These are phyloP conservation scores for Drosophila carrolli DNA, from an alignment of 1,140 invertebrate genomes.

Conservation along the genomic window DNA sequence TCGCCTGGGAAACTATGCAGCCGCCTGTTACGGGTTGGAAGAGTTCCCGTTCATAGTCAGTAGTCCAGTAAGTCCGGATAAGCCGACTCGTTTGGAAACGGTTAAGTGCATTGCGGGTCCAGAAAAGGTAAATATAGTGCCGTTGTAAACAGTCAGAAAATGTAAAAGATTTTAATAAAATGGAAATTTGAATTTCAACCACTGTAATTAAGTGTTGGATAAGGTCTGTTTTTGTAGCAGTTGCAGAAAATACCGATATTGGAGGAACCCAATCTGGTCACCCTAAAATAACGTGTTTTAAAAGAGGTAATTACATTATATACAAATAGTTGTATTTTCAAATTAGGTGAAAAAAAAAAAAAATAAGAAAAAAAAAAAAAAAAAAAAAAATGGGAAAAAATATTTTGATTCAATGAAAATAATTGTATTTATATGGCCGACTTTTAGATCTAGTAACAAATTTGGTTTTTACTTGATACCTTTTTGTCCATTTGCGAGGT, in stretches of 20 bases:
- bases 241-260: background rate
- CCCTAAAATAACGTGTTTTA: background rate
- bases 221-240: background rate
- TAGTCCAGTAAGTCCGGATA: slow-evolving; percentile 10
- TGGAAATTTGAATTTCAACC: background rate
- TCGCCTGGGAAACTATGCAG: slow-evolving; percentile 91
- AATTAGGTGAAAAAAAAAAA: no score
- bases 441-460: no score
- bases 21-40: slow-evolving; percentile 92
- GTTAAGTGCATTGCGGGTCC: slow-evolving; percentile 44
- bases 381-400: no score
- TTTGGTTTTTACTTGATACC: no score
- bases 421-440: no score
- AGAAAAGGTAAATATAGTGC: slow-evolving; percentile 3
- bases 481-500: no score
- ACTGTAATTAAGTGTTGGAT: background rate
- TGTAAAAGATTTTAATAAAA: background rate
- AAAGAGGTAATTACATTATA: no score
- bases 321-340: no score
- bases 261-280: background rate
- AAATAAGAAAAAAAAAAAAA: no score
- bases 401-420: no score
- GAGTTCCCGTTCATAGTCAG: slow-evolving; percentile 89
- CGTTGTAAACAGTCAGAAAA: background rate
- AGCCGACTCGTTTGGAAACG: slow-evolving; percentile 15